Evolutionary conservation across 2,113 vertebrate species (phyloP).

Genomic region (Guaruba guarouba): DNA sequence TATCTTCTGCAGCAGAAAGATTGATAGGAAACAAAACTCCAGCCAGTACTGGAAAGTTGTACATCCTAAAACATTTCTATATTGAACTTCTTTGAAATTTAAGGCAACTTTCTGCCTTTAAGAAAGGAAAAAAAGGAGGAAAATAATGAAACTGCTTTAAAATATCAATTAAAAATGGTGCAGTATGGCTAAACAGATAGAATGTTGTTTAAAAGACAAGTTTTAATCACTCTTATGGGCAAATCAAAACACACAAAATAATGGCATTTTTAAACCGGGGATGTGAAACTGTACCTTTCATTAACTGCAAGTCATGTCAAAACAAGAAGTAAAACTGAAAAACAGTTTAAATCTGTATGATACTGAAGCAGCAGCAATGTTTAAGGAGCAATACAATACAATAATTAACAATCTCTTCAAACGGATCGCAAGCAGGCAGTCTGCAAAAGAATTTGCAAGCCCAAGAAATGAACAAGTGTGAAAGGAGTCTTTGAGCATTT

Average conservation of each 20-base stretch:
- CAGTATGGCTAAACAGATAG: neutral
- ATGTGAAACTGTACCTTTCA: neutral
- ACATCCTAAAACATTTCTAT: neutral
- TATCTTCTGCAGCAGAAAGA: neutral
- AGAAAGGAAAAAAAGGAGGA: accelerated
- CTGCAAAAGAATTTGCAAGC: neutral
- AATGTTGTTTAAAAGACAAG: neutral
- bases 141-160: neutral
- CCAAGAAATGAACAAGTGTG: neutral
- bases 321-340: neutral
- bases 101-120: neutral
- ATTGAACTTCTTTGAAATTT: neutral
- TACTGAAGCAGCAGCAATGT: neutral
- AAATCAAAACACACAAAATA: neutral
- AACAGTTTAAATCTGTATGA: neutral
- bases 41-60: neutral
- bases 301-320: neutral
- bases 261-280: neutral
- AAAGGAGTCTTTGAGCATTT: neutral
- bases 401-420: neutral
- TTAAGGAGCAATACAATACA: neutral
- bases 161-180: neutral
- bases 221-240: neutral
- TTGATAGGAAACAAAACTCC: neutral
- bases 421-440: neutral